Evolutionary conservation across 2,113 vertebrate genomes (phyloP).

Genomic region (Ursus arctos): DNA sequence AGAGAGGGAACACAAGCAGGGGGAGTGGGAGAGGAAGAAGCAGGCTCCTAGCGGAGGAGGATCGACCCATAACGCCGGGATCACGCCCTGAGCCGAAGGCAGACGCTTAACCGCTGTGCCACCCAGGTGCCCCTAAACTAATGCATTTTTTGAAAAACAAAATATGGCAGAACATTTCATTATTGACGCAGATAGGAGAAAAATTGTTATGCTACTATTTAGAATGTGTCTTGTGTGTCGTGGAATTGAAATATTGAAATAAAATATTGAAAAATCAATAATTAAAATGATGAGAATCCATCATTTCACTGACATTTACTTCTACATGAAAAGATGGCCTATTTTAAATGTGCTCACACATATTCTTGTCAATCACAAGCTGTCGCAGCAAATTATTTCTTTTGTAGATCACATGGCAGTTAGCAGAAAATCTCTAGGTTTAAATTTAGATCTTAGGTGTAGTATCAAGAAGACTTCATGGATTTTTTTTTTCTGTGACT

Average conservation of each 20-base stretch:
- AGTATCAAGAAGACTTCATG: slow-evolving; percentile 61
- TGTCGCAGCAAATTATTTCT: slow-evolving; percentile 89
- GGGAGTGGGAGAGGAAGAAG: no score
- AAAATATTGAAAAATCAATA: slow-evolving; percentile 74
- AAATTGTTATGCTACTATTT: slow-evolving; percentile 86
- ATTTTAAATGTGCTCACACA: slow-evolving; percentile 85
- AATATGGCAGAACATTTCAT: slow-evolving; percentile 87
- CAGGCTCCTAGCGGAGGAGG: no score
- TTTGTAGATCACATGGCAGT: slow-evolving; percentile 81
- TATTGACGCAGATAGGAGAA: slow-evolving; percentile 77
- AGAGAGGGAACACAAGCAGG: no score
- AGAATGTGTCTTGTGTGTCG: slow-evolving; percentile 76
- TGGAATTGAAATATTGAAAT: slow-evolving; percentile 81
- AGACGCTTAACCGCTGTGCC: no score
- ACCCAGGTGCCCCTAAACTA: slow-evolving; percentile 68
- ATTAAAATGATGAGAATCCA: slow-evolving; percentile 88
- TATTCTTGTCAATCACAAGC: slow-evolving; percentile 87
- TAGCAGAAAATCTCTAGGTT: slow-evolving; percentile 83
- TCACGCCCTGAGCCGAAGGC: no score
- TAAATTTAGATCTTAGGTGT: slow-evolving; percentile 82
- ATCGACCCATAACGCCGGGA: no score
- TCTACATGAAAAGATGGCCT: slow-evolving; percentile 80
- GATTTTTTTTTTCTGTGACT: slow-evolving; percentile 9
- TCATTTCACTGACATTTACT: slow-evolving; percentile 83
- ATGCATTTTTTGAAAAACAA: slow-evolving; percentile 85